Evolutionary conservation across 2,888 invertebrate species (phyloP), one percentile per base, ranked within the genome.

Genomic region (Aethes cnicana): DNA sequence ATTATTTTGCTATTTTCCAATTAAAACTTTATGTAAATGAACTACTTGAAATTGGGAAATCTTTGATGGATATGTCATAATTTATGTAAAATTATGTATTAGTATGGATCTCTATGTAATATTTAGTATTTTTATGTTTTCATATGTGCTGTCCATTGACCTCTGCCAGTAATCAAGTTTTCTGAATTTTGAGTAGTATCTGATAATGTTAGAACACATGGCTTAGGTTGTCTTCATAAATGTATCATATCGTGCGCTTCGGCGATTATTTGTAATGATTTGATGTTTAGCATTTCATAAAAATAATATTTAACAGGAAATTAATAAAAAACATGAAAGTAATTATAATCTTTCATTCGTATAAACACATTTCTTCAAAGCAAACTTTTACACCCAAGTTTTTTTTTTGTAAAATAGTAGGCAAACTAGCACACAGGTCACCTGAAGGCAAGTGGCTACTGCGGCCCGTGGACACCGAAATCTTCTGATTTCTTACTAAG

Each of bases 221-320:
- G 56, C 58, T 67, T 36, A 48, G 54, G 62, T 57, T 53, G 53
- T 36, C 42, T 26, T 47, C 39, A 53, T 57, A 57, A 48, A 55
- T 59, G 57, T 61, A 32, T 58, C 52, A 63, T 62, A 41, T 52
- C 60, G 57, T 58, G 54, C 61, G 71, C 71, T 72, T 42, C 59
- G 58, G 72, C 74, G 64, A 61, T 66, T 61, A 64, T 73, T 78
- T 77, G 66, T 76, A 74, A 68, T 70, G 66, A 69, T 75, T 48
- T 72, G 72, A 75, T 77, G 77, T 77, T 72, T 77, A 78, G 73
- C 64, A 66, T 77, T 78, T 78, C 72, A 66, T 77, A 76, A 74
- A 71, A 54, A 68, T 65, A 63, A 72, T 74, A 72, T 72, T 76
- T 74, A 62, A 63, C 63, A 64, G 66, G 56, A 71, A 69, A 75